Evolutionary conservation across 2,888 invertebrate genomes (phyloP), one percentile per base, ranked within the genome.

Genomic region (Andrena praecox): DNA sequence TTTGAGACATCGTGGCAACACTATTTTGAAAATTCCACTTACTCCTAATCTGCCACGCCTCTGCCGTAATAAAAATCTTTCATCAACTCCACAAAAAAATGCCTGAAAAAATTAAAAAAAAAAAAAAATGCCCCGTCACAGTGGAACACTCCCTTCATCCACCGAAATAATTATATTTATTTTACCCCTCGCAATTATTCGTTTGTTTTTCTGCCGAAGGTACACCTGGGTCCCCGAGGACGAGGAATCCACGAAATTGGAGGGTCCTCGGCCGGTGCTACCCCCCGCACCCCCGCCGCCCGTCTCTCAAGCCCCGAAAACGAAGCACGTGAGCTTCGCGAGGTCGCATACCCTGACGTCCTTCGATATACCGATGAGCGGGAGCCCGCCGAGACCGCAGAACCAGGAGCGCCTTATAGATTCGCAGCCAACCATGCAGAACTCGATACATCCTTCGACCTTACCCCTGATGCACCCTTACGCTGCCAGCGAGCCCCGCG

Each of bases 301-400:
- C 95, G 87, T 95, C 91, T 95, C 96, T 89, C 95, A 96, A 90
- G 95, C 96, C 82, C 96, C 96, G 88, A 97, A 97, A 93, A 96
- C 97, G 85, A 98, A 98, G 93, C 98, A 98, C 93, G 98, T 98
- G 50, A 98, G 98, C 90, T 98, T 98, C 92, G 97, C 98, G 64
- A 96, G 98, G 77, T 98, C 98, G 4, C 97, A 98, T 92, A 98
- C 98, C 0, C 94, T 98, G 87, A 97, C 97, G 35, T 98, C 97
- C 5, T 97, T 98, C 91, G 97, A 98, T 89, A 88, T 92, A 69
- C 94, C 95, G 81, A 95, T 91, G 87, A 94, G 86, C 92, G 94
- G 89, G 91, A 94, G 94, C 94, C 91, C 87, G 33, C 92, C 93
- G 64, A 94, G 95, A 94, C 94, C 95, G 62, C 95, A 91, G 79